These are phyloP conservation scores for Lampris megalopsis DNA, from an alignment of 2,113 vertebrate species.

Conservation along the genomic window DNA sequence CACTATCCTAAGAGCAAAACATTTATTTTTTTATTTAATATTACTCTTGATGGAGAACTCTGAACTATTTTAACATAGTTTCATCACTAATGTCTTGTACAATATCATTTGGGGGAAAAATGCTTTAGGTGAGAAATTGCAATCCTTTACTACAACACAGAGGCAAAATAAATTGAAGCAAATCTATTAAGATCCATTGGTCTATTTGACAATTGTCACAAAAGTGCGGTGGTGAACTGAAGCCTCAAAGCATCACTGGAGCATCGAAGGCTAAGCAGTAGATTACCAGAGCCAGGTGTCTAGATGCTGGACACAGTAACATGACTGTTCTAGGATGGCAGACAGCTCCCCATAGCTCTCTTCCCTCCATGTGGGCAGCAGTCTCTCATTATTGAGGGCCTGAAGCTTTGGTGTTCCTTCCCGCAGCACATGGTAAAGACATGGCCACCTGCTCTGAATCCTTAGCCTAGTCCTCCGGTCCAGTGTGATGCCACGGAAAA, in stretches of 20 bases:
- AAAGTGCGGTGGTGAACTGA: slow-evolving; percentile 12
- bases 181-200: slow-evolving; percentile 5
- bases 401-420: slow-evolving; percentile 84
- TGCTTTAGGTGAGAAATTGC: neutral
- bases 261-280: neutral
- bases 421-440: slow-evolving; percentile 83
- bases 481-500: slow-evolving; percentile 83
- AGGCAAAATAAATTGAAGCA: slow-evolving; percentile 3
- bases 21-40: too few species aligned
- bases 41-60: too few species aligned
- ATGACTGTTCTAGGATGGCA: slow-evolving; percentile 83
- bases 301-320: slow-evolving; percentile 86
- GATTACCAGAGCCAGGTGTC: slow-evolving; percentile 87
- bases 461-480: slow-evolving; percentile 82
- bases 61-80: too few species aligned
- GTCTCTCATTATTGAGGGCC: slow-evolving; percentile 84
- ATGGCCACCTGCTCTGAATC: slow-evolving; percentile 86
- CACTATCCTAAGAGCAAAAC: too few species aligned
- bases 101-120: slow-evolving; percentile 6
- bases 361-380: slow-evolving; percentile 83
- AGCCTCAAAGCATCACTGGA: neutral
- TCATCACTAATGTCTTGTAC: too few species aligned
- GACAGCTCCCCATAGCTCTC: slow-evolving; percentile 80
- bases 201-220: neutral
- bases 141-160: neutral